Evolutionary conservation across 2,888 invertebrate genomes (phyloP).

Genomic region (Rotaria macrura): DNA sequence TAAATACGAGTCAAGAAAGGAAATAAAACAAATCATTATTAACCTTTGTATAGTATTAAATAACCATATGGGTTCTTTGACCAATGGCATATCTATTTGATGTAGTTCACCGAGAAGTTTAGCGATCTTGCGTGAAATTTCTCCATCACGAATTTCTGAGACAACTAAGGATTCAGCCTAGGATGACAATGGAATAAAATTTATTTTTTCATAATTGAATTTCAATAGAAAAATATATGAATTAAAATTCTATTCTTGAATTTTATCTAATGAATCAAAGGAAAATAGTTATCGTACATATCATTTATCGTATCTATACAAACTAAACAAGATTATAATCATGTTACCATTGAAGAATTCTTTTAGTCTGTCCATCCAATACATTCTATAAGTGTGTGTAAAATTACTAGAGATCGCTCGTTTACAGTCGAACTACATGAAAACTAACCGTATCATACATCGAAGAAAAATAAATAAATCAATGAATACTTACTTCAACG

Average conservation of each 20-base stretch:
- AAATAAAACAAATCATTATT: slow-evolving; percentile 47
- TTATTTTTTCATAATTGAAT: too few relatives aligned
- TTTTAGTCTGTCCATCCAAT: background rate
- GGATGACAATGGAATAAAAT: slow-evolving; percentile 39
- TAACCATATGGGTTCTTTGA: slow-evolving; percentile 86
- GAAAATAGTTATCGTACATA: too few relatives aligned
- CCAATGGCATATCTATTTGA: slow-evolving; percentile 74
- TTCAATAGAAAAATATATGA: too few relatives aligned
- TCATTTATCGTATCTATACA: too few relatives aligned
- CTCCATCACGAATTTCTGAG: slow-evolving; percentile 68
- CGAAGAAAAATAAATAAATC: too few relatives aligned
- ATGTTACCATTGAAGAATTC: background rate
- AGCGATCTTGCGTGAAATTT: slow-evolving; percentile 68
- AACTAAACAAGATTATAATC: too few relatives aligned
- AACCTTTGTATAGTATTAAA: slow-evolving; percentile 78
- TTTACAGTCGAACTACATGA: background rate
- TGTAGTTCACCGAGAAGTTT: slow-evolving; percentile 87
- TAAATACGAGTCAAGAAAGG: background rate
- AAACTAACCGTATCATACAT: too few relatives aligned
- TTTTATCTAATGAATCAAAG: too few relatives aligned
- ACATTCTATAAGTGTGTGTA: too few relatives aligned
- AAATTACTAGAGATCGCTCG: background rate
- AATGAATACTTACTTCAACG: slow-evolving; percentile 60
- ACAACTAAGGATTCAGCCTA: slow-evolving; percentile 74
- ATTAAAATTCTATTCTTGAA: too few relatives aligned